A percentile compares a stretch with the other conserved stretches of the same genome.
Conservation (phyloP, 2,113 vertebrate species). For the Halcyon senegalensis region DNA sequence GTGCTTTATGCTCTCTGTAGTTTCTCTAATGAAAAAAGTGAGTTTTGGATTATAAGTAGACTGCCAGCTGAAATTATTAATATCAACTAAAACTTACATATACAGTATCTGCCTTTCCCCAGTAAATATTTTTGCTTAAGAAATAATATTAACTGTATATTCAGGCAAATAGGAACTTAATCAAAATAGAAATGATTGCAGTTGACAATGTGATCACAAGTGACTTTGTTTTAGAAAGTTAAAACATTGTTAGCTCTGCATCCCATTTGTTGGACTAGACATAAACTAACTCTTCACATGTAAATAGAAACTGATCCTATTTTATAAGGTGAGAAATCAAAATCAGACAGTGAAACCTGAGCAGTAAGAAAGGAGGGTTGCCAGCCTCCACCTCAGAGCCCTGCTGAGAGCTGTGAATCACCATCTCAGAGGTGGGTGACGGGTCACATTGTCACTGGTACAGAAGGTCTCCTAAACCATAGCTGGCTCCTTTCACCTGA, state of each 20-base stretch:
- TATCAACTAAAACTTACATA: conserved; percentile 16
- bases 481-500: not conserved
- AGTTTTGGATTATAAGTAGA: conserved; percentile 34
- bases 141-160: not conserved
- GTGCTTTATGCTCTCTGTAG: conserved; percentile 24
- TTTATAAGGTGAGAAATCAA: not conserved
- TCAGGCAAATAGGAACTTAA: not conserved
- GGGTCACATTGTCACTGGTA: not conserved
- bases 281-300: not conserved
- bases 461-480: not conserved
- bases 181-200: not conserved
- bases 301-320: not conserved
- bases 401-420: not conserved
- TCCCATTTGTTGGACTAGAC: not conserved
- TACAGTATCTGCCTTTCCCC: not conserved
- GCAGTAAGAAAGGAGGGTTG: not conserved
- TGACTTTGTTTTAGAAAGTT: not conserved
- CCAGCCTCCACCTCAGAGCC: not conserved
- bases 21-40: conserved; percentile 47
- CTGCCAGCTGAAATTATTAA: conserved; percentile 26
- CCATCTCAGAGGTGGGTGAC: not conserved
- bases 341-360: not conserved
- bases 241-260: not conserved
- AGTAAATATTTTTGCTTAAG: conserved; percentile 37
- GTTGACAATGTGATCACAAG: not conserved